Conservation (phyloP, 2,113 vertebrate species). For the Dipodomys merriami region DNA sequence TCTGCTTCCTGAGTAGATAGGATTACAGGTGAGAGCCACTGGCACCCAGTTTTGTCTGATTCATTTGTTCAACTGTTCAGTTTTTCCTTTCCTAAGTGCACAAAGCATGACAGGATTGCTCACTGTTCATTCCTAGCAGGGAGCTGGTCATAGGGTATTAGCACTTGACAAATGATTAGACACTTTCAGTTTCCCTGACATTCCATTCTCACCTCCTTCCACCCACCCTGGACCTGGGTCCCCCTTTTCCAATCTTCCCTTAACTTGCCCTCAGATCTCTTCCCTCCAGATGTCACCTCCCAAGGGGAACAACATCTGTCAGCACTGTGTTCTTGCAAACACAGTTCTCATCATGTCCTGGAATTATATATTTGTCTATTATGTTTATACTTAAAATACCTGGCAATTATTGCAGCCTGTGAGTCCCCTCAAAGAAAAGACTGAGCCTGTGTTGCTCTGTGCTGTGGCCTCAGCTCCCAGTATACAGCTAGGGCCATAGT, state of each 20-base stretch:
- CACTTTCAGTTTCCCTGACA: background rate
- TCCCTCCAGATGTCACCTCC: background rate
- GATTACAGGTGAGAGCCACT: too few species aligned
- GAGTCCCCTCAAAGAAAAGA: constrained; percentile 37
- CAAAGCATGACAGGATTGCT: background rate
- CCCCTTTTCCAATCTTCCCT: background rate
- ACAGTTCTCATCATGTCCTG: background rate
- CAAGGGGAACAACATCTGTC: constrained; percentile 27
- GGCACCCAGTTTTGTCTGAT: background rate
- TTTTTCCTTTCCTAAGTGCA: background rate
- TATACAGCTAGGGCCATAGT: background rate
- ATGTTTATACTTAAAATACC: constrained; percentile 9
- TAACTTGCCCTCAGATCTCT: background rate
- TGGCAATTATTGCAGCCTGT: background rate
- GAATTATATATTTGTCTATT: background rate
- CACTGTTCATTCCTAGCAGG: background rate
- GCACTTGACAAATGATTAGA: constrained; percentile 35
- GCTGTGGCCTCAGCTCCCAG: background rate
- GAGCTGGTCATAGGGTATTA: background rate
- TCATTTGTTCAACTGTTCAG: background rate
- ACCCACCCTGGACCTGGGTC: background rate
- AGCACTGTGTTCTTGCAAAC: constrained; percentile 37
- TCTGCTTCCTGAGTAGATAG: too few species aligned
- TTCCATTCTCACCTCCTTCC: background rate
- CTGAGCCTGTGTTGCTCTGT: background rate